These are phyloP conservation scores for Telmatherina bonti DNA, from an alignment of 2,797 vertebrate genomes.

Conservation along the genomic window DNA sequence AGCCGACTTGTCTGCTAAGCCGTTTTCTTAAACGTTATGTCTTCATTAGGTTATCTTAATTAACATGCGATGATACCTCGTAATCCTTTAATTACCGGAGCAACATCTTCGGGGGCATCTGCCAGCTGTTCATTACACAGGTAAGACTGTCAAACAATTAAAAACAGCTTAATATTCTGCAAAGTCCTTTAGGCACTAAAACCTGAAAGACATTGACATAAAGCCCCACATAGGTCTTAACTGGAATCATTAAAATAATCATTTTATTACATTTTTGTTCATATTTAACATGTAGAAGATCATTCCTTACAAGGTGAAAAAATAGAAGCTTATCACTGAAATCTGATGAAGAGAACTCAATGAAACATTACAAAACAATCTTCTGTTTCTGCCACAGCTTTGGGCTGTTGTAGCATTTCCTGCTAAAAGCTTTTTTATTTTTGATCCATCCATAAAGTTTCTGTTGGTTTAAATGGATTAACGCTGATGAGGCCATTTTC, in stretches of 20 bases:
- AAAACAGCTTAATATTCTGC: slow-evolving; percentile 49
- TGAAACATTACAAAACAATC: background rate
- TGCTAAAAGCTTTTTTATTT: background rate
- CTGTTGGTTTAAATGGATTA: too few relatives aligned
- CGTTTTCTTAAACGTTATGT: slow-evolving; percentile 53
- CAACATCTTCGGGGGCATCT: slow-evolving; percentile 68
- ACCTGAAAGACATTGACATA: background rate
- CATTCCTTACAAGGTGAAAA: background rate
- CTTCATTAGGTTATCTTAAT: slow-evolving; percentile 78
- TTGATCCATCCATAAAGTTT: background rate
- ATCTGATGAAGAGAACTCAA: background rate
- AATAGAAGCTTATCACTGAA: background rate
- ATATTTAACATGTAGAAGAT: background rate
- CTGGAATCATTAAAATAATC: background rate
- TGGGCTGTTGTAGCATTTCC: background rate
- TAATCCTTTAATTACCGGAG: slow-evolving; percentile 71
- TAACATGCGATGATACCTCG: slow-evolving; percentile 65
- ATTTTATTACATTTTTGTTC: background rate
- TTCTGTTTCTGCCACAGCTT: background rate
- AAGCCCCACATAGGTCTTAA: slow-evolving; percentile 2
- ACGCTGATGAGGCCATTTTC: background rate
- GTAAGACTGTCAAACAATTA: slow-evolving; percentile 61
- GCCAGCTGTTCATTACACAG: slow-evolving; percentile 56
- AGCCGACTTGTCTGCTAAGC: slow-evolving; percentile 50
- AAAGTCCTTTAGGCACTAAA: slow-evolving; percentile 16